Base-by-base conservation (phyloP, 1,140 invertebrate genomes). In the Formica selysi region DNA sequence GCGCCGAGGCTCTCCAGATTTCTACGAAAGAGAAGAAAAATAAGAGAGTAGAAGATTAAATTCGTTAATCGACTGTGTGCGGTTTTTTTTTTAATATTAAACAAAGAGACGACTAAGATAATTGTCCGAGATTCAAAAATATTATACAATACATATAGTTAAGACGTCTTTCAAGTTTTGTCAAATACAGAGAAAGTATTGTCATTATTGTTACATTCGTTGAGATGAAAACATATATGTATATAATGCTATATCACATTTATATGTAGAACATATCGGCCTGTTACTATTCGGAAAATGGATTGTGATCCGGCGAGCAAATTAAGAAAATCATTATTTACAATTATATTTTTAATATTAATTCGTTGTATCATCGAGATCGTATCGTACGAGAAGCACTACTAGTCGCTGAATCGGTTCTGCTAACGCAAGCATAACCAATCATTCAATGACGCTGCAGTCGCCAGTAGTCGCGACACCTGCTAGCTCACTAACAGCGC, bases 1-100 rank as follows among this genome's bases (percentile, higher is more conserved):
- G 97, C 96, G 78, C 98, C 98, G 93, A 98, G 96, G 85, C 97
- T 97, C 95, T 98, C 97, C 94, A 98, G 95, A 91, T 96, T 96
- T 89, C 96, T 96, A 79, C 95, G 71, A 76, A 90, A 89, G 86
- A n/a, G 84, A 86, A 54, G 11, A 54, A 65, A 26, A 80, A 44
- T 41, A 48, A 26, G 11, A 59, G 22, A 10, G 5, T 4, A 8
- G 22, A 48, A 10, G 3, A 32, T 32, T 29, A 36, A 13, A 59
- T 48, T 48, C 13, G 38, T 44, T 44, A 44, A 44, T 44, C 41
- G 2, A 44, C 10, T 8, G 10, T 44, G 10, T 8, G 6, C 48
- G 26, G 19, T 4, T 6, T 44, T 16, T 19, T 13, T 71, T 70
- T 11, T 7, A n/a, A 73, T 29, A 71, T 10, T 48, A 36, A 54